These are phyloP conservation scores for Takifugu rubripes DNA, from an alignment of 2,797 vertebrate genomes.

Conservation along the genomic window DNA sequence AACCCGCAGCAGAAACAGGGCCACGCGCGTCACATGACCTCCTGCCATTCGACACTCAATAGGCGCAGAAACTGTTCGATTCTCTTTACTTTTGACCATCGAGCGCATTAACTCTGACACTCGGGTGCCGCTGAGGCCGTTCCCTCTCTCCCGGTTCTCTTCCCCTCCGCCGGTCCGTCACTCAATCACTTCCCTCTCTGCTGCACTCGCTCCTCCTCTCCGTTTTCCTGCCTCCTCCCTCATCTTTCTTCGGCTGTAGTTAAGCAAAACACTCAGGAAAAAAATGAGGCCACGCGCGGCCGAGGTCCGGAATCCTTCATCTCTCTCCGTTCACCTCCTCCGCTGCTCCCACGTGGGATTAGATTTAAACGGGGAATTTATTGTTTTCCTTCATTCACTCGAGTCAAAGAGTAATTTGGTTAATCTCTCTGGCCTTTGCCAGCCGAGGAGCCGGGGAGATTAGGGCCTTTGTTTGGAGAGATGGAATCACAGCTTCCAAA, in stretches of 20 bases:
- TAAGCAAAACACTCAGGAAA: conserved; percentile 24
- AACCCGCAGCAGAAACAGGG: conserved; percentile 50
- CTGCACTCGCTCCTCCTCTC: conserved; percentile 6
- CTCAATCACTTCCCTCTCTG: conserved; percentile 36
- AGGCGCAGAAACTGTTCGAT: conserved; percentile 32
- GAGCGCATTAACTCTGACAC: conserved; percentile 51
- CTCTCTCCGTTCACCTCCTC: conserved; percentile 7
- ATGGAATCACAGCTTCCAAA: conserved; percentile 62
- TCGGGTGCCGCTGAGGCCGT: conserved; percentile 47
- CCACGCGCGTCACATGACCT: conserved; percentile 57
- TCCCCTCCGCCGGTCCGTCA: conserved; percentile 41
- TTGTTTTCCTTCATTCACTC: conserved; percentile 71
- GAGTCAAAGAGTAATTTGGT: conserved; percentile 73
- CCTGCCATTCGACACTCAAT: conserved; percentile 12
- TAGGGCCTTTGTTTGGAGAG: conserved; percentile 53
- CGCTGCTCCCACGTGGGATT: conserved; percentile 41
- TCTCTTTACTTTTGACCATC: conserved; percentile 22
- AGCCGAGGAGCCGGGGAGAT: conserved; percentile 54
- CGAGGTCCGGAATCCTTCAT: not conserved
- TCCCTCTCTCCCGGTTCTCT: conserved; percentile 48
- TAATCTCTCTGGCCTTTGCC: conserved; percentile 65
- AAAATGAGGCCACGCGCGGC: conserved; percentile 1
- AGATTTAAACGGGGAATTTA: conserved; percentile 65
- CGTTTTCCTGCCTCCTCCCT: conserved; percentile 27
- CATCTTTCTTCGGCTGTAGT: conserved; percentile 27